phyloP scores from a whole-genome alignment of 1,140 invertebrate genomes.

The Anastatus disparis region DNA sequence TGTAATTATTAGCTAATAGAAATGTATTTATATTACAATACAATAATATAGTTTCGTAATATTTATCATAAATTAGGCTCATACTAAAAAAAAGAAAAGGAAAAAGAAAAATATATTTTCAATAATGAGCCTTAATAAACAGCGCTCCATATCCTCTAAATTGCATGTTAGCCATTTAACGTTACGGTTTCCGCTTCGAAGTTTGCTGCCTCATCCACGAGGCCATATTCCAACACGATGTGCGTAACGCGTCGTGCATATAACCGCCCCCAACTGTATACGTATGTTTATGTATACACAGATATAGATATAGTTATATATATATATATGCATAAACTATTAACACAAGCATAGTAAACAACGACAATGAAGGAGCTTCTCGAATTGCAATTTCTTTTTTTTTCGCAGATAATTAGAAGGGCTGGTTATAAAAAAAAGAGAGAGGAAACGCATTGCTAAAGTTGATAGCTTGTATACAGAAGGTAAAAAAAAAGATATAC shows the following conservation, averaged over 20 bases:
- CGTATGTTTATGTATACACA: too few species aligned
- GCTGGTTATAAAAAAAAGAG: not conserved
- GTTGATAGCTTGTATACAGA: too few species aligned
- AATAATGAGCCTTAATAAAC: not conserved
- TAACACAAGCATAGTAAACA: too few species aligned
- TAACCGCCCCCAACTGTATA: too few species aligned
- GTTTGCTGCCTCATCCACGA: not conserved
- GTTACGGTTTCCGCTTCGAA: conserved; percentile 18
- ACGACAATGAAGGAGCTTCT: too few species aligned
- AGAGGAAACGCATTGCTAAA: not conserved
- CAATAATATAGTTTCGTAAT: not conserved
- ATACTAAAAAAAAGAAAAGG: not conserved
- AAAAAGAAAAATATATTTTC: not conserved
- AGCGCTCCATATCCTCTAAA: not conserved
- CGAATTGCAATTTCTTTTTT: too few species aligned
- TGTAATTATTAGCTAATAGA: too few species aligned
- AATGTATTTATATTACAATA: too few species aligned
- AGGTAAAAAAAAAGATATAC: too few species aligned
- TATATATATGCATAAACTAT: too few species aligned
- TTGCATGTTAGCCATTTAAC: conserved; percentile 21
- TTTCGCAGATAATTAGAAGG: conserved; percentile 12
- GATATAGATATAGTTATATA: too few species aligned
- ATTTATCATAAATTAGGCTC: not conserved
- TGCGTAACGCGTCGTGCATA: too few species aligned
- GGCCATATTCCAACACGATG: conserved; percentile 3